Base-by-base conservation (phyloP, 1,140 invertebrate genomes). In the Atopsyche davidsoni region DNA sequence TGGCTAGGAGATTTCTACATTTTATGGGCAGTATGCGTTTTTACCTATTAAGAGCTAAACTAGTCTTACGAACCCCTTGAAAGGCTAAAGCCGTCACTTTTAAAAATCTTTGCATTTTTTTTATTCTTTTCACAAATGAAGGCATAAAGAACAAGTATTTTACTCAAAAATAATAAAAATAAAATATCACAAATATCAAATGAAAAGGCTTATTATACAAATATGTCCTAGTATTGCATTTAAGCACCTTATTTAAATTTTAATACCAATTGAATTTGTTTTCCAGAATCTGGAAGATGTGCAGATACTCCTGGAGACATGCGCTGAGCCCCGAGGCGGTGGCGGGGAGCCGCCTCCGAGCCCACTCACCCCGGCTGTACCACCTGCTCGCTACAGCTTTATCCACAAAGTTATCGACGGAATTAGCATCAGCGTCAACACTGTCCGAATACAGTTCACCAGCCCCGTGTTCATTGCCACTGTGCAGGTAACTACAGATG, bases 381-480 rank as follows among this genome's bases (percentile, higher is more conserved):
- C 70, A 66, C 57, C 72, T 64, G 52, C 79, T 69, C 67, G 79
- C 70, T 67, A 68, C 76, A 38, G 73, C 75, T 46, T 73, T 75
- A 9, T 73, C 76, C 57, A 68, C 69, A 47, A 94, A 80, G 92
- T 98, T 32, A 92, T 99, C 59, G 96, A 99, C 78, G 95, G 95
- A 28, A 96, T 99, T 63, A 96, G 90, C 24, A 81, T 98, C 44
- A 82, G 85, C 63, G 92, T 99, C 42, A 98, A 98, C 70, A 90
- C 88, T 41, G 92, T 98, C 38, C 81, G 85, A 61, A 84, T 99
- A 56, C 89, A 87, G 56, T 97, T 99, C 68, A 86, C 83, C 58
- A 96, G 93, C 69, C 86, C 87, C 60, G 89, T 89, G 40, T 99
- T 99, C 72, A 85, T 88, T 59, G 93, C 95, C 48, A 89, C 88